Percentiles rank a stretch among this genome's conserved stretches.
phyloP scores from a whole-genome alignment of 2,797 vertebrate species.

The Schizopygopsis pylzovi region DNA sequence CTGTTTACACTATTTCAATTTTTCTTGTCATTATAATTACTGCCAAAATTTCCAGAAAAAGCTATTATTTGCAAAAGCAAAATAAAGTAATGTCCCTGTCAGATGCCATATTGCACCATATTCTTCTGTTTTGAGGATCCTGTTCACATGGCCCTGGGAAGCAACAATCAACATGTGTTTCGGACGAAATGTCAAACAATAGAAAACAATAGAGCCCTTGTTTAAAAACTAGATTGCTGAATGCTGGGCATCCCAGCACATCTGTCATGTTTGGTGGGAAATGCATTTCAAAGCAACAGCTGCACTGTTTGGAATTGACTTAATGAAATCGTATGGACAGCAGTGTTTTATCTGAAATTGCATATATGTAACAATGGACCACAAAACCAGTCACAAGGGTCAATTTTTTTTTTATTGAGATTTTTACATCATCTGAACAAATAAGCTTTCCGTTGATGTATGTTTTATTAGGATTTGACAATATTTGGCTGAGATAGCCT shows the following conservation, averaged over 20 bases:
- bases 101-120: conserved; percentile 31
- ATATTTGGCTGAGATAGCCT: too few species aligned
- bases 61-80: background rate
- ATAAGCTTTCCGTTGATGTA: too few species aligned
- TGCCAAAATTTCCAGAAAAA: too few species aligned
- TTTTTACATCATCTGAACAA: too few species aligned
- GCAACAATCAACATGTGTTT: conserved; percentile 50
- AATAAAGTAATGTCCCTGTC: background rate
- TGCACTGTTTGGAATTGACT: conserved; percentile 32
- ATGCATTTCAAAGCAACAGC: conserved; percentile 16
- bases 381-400: too few species aligned
- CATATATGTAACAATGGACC: background rate
- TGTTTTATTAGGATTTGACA: too few species aligned
- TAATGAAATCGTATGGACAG: background rate
- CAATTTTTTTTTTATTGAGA: too few species aligned
- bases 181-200: conserved; percentile 61
- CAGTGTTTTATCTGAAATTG: background rate
- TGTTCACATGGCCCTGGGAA: conserved; percentile 60
- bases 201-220: conserved; percentile 68
- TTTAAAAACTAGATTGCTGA: conserved; percentile 50
- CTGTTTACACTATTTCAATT: background rate
- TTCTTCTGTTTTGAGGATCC: conserved; percentile 55
- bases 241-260: conserved; percentile 17
- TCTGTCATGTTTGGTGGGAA: conserved; percentile 15
- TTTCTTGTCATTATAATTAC: background rate